Percentiles rank a stretch among this genome's conserved stretches.
These are phyloP conservation scores for Neomorphus geoffroyi DNA, from an alignment of 2,797 vertebrate species.

Conservation along the genomic window DNA sequence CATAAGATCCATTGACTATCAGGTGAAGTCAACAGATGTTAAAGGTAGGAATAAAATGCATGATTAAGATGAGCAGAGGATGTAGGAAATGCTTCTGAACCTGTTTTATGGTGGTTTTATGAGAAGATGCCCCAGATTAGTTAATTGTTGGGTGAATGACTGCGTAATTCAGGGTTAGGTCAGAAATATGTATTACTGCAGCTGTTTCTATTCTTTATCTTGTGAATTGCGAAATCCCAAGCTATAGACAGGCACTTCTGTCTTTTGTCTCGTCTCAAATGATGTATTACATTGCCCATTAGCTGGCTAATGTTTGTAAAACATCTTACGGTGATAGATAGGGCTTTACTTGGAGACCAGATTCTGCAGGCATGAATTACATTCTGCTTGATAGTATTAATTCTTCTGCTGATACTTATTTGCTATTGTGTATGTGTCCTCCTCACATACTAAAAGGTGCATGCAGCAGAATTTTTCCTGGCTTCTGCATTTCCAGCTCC, in stretches of 20 bases:
- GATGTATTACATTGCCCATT: not conserved
- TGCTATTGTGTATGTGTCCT: not conserved
- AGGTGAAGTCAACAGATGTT: not conserved
- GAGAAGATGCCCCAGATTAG: not conserved
- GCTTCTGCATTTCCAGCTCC: not conserved
- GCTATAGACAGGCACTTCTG: not conserved
- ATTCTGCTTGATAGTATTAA: not conserved
- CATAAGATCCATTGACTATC: not conserved
- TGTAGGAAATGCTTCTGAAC: not conserved
- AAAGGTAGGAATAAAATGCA: not conserved
- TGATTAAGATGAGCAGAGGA: not conserved
- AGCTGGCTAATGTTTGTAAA: not conserved
- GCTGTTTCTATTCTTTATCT: too few relatives aligned
- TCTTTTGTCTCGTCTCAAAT: not conserved
- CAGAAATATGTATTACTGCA: not conserved
- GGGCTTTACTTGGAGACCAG: not conserved
- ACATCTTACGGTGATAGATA: not conserved
- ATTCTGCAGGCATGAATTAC: not conserved
- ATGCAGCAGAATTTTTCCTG: not conserved
- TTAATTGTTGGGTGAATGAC: not conserved
- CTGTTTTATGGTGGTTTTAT: not conserved
- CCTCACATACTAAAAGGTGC: not conserved
- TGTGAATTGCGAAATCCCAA: not conserved
- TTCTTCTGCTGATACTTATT: not conserved
- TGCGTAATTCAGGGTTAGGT: not conserved